Conservation (phyloP, 2,113 vertebrate genomes). For the Trematocara variabile region DNA sequence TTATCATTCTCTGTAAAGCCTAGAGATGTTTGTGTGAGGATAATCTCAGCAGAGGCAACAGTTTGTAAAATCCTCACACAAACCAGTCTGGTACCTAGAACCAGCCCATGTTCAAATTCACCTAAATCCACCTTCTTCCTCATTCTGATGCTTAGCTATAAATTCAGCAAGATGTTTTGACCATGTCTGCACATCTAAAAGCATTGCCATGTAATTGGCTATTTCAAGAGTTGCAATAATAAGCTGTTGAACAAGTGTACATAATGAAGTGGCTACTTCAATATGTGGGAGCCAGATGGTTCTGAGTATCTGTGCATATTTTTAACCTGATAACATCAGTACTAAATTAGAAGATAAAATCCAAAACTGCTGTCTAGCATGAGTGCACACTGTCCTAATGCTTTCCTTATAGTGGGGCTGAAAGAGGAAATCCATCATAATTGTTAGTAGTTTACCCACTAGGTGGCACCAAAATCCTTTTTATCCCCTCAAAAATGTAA, state of each 20-base stretch:
- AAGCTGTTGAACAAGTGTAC: neutral
- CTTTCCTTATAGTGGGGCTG: neutral
- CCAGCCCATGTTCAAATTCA: neutral
- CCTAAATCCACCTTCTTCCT: neutral
- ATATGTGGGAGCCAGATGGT: neutral
- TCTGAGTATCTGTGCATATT: neutral
- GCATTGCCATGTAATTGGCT: neutral
- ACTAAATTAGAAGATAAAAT: neutral
- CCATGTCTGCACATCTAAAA: neutral
- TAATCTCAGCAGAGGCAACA: neutral
- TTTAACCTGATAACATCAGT: neutral
- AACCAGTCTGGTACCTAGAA: neutral
- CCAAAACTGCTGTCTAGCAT: neutral
- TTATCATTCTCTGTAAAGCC: neutral
- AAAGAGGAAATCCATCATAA: neutral
- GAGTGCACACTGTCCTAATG: neutral
- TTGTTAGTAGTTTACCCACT: slow-evolving; percentile 1
- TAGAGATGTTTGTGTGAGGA: neutral
- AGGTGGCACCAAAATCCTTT: slow-evolving; percentile 41
- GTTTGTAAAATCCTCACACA: neutral
- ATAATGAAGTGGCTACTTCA: neutral
- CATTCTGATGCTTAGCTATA: neutral
- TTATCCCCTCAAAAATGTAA: neutral
- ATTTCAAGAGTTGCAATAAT: neutral
- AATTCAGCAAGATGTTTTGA: neutral